These are phyloP conservation scores for Halocaridina rubra DNA, from an alignment of 2,888 invertebrate species.

Conservation along the genomic window DNA sequence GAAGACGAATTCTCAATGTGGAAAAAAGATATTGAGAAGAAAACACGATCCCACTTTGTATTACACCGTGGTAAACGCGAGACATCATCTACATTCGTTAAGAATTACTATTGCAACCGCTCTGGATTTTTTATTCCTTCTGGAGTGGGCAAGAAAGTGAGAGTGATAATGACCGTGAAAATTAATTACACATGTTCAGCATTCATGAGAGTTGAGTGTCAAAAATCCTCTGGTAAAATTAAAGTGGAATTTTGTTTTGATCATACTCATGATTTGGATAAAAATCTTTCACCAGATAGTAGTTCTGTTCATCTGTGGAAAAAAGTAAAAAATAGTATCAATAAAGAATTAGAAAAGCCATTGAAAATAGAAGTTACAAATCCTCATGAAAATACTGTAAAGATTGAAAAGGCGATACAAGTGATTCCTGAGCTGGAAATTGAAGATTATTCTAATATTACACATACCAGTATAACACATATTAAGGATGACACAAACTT, in stretches of 20 bases:
- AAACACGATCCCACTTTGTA: conserved; percentile 17
- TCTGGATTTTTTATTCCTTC: conserved; percentile 19
- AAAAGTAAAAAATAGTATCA: neutral
- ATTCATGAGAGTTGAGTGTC: neutral
- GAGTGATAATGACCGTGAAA: neutral
- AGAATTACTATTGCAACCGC: conserved; percentile 22
- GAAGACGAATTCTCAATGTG: conserved; percentile 9
- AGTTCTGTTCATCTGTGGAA: too few relatives aligned
- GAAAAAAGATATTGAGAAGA: conserved; percentile 20
- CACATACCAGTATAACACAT: too few relatives aligned
- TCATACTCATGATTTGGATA: neutral
- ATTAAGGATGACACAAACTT: too few relatives aligned
- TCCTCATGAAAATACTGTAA: neutral
- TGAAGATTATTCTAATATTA: too few relatives aligned
- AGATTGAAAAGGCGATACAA: neutral
- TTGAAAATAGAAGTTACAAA: neutral
- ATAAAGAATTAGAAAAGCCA: neutral
- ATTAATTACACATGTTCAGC: neutral
- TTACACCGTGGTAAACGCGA: conserved; percentile 4
- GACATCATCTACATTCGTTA: conserved; percentile 6
- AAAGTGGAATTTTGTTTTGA: neutral
- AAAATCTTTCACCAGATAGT: too few relatives aligned
- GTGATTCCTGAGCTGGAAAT: too few relatives aligned
- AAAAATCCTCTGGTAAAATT: neutral
- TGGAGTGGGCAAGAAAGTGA: conserved; percentile 6